Conservation (phyloP, 2,888 invertebrate species). For the Xanthorhoe designata region DNA sequence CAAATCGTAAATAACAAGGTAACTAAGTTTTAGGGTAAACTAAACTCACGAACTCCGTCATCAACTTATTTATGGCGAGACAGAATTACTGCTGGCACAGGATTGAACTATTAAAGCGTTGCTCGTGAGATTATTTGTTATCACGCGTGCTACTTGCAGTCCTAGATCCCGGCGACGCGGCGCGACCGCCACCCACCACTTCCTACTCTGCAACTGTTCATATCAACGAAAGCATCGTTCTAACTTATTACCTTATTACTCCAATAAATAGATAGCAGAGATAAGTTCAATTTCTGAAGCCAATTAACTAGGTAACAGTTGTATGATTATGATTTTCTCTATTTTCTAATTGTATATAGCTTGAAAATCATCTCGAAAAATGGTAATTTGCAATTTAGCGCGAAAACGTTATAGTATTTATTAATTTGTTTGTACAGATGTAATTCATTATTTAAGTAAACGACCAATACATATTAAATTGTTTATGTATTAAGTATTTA, state of each 20-base stretch:
- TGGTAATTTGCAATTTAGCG: constrained; percentile 7
- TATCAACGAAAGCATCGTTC: constrained; percentile 40
- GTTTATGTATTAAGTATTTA: constrained; percentile 40
- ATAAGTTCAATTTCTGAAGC: neutral
- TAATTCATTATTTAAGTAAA: constrained; percentile 44
- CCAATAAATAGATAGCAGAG: neutral
- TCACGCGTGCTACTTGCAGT: constrained; percentile 43
- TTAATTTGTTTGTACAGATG: constrained; percentile 37
- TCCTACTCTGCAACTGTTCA: constrained; percentile 40
- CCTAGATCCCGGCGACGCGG: constrained; percentile 36
- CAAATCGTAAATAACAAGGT: constrained; percentile 17
- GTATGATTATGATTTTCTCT: neutral
- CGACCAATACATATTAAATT: constrained; percentile 44
- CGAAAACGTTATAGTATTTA: constrained; percentile 25
- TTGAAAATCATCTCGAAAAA: neutral
- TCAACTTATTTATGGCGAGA: constrained; percentile 11
- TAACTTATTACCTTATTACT: constrained; percentile 9
- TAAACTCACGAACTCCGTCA: constrained; percentile 2
- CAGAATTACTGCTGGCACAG: constrained; percentile 28
- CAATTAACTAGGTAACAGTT: neutral
- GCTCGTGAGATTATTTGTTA: constrained; percentile 38
- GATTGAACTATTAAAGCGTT: constrained; percentile 41
- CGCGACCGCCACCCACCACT: constrained; percentile 39
- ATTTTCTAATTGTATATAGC: neutral
- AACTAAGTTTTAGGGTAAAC: constrained; percentile 18